Evolutionary conservation across 2,113 vertebrate genomes (phyloP).

Genomic region (Xenopus borealis): DNA sequence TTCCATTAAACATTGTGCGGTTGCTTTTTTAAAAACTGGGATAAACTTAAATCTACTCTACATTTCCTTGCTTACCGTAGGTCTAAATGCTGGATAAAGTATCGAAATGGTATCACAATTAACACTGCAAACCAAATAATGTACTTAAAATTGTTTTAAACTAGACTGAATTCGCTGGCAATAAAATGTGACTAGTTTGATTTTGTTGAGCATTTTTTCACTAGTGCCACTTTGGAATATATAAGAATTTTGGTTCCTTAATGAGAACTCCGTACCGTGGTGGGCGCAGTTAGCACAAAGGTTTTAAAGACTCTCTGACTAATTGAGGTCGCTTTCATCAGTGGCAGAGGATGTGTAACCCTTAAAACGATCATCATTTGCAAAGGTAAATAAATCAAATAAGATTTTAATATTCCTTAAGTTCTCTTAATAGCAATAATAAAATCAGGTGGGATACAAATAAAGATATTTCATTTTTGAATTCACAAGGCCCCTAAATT

Average conservation of each 20-base stretch:
- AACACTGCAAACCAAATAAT: slow-evolving; percentile 53
- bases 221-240: slow-evolving; percentile 80
- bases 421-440: slow-evolving; percentile 83
- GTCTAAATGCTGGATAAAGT: slow-evolving; percentile 44
- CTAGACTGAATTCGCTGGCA: slow-evolving; percentile 71
- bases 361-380: slow-evolving; percentile 93
- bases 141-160: slow-evolving; percentile 68
- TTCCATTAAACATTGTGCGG: slow-evolving; percentile 68
- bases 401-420: slow-evolving; percentile 76
- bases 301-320: slow-evolving; percentile 81
- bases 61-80: slow-evolving; percentile 59
- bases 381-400: slow-evolving; percentile 97
- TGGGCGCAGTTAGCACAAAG: slow-evolving; percentile 71
- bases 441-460: slow-evolving; percentile 64
- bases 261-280: slow-evolving; percentile 85
- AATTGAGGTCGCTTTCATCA: slow-evolving; percentile 88
- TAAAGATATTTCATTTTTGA: slow-evolving; percentile 61
- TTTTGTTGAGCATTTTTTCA: slow-evolving; percentile 78
- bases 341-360: slow-evolving; percentile 94
- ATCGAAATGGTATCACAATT: slow-evolving; percentile 59
- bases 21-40: slow-evolving; percentile 61
- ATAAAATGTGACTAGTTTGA: slow-evolving; percentile 74
- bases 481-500: slow-evolving; percentile 71
- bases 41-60: slow-evolving; percentile 66
- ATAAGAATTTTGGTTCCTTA: slow-evolving; percentile 91